These are phyloP conservation scores for Pipistrellus pygmaeus DNA, from an alignment of 2,797 vertebrate genomes.

Conservation along the genomic window DNA sequence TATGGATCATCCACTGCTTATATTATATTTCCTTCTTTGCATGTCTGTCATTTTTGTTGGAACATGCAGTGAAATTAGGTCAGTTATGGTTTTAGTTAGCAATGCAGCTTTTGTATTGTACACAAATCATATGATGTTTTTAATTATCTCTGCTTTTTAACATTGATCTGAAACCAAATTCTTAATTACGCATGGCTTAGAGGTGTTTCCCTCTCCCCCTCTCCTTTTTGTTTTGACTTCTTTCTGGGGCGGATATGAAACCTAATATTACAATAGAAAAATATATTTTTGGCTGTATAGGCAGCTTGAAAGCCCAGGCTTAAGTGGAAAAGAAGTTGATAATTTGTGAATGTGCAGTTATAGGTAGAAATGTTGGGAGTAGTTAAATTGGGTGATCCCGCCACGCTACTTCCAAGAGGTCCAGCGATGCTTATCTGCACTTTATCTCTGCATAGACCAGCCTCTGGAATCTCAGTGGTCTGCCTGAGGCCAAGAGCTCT, in stretches of 20 bases:
- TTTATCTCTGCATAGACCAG: neutral
- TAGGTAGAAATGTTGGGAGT: constrained; percentile 50
- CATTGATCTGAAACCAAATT: constrained; percentile 71
- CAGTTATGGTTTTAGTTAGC: constrained; percentile 79
- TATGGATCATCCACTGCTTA: constrained; percentile 31
- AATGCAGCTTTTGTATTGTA: constrained; percentile 74
- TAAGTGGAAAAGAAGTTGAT: constrained; percentile 59
- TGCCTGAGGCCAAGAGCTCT: constrained; percentile 52
- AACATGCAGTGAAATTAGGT: constrained; percentile 78
- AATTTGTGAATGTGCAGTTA: constrained; percentile 53
- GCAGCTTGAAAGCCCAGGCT: constrained; percentile 34
- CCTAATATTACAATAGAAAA: constrained; percentile 64
- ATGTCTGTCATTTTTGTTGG: constrained; percentile 73
- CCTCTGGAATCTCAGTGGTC: constrained; percentile 28
- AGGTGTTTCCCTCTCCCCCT: constrained; percentile 67
- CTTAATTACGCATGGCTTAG: constrained; percentile 78
- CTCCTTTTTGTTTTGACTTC: constrained; percentile 78
- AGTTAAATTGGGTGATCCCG: constrained; percentile 54
- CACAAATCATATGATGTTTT: constrained; percentile 79
- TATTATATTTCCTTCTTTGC: constrained; percentile 78
- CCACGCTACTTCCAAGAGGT: neutral
- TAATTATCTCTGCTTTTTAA: constrained; percentile 81
- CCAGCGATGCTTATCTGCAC: constrained; percentile 52
- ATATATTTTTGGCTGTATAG: constrained; percentile 51
- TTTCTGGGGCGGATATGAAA: constrained; percentile 73